A percentile compares a stretch with the other conserved stretches of the same genome.
These are phyloP conservation scores for Lucilia cuprina DNA, from an alignment of 1,140 invertebrate species.

Conservation along the genomic window DNA sequence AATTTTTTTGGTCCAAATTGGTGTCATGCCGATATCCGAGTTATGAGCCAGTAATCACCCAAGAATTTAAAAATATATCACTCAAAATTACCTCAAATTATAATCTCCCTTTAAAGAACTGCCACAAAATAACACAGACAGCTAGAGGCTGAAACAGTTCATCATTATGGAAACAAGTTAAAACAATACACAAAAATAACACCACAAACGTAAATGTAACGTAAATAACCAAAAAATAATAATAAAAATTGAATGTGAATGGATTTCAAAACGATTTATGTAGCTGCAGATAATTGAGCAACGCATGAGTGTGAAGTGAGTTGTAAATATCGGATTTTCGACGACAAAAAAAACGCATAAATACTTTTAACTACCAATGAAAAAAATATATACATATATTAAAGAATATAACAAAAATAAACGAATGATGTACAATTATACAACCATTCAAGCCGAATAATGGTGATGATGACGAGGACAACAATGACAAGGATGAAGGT, in stretches of 20 bases:
- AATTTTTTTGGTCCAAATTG: too few relatives aligned
- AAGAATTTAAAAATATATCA: too few relatives aligned
- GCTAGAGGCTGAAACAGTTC: not conserved
- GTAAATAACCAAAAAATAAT: not conserved
- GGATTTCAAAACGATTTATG: conserved; percentile 34
- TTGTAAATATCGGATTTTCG: conserved; percentile 18
- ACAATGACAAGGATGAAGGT: not conserved
- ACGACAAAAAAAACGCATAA: not conserved
- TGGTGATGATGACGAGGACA: not conserved
- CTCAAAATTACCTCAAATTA: not conserved
- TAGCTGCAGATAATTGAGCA: conserved; percentile 31
- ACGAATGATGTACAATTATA: not conserved
- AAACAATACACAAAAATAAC: not conserved
- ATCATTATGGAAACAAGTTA: conserved; percentile 3
- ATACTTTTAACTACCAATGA: not conserved
- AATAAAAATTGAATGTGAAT: conserved; percentile 23
- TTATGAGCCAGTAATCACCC: too few relatives aligned
- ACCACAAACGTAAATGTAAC: not conserved
- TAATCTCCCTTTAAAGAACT: conserved; percentile 17
- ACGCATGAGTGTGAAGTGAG: conserved; percentile 31
- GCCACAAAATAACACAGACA: not conserved
- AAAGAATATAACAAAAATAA: not conserved
- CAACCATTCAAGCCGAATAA: not conserved
- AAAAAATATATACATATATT: not conserved
- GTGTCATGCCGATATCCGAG: too few relatives aligned